These are phyloP conservation scores for Neosilurus mollespiculum DNA, from an alignment of 2,797 vertebrate species.

Conservation along the genomic window DNA sequence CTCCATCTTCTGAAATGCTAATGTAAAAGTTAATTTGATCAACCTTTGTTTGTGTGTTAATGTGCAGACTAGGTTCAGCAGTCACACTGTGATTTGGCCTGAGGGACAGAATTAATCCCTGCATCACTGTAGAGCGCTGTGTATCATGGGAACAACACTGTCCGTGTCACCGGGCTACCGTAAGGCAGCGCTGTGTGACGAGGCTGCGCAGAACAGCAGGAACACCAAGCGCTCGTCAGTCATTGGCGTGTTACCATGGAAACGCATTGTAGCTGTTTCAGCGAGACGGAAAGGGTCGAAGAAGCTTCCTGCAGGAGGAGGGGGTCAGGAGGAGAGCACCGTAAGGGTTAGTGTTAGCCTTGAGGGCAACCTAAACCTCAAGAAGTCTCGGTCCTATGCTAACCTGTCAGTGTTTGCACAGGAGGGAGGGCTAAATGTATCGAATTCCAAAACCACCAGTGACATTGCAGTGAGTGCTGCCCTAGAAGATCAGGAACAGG, in stretches of 20 bases:
- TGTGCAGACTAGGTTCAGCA: constrained; percentile 5
- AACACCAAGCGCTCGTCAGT: constrained; percentile 88
- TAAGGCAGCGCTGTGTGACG: constrained; percentile 88
- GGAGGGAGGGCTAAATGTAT: constrained; percentile 74
- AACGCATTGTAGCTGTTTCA: constrained; percentile 87
- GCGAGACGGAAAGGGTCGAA: constrained; percentile 90
- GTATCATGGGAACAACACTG: constrained; percentile 86
- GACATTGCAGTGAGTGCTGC: background rate
- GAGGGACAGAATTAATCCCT: constrained; percentile 14
- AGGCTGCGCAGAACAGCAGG: constrained; percentile 91
- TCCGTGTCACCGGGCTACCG: constrained; percentile 92
- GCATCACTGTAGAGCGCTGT: constrained; percentile 28
- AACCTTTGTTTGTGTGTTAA: constrained; percentile 10
- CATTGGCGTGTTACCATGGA: constrained; percentile 89
- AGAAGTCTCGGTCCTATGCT: constrained; percentile 88
- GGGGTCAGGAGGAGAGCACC: constrained; percentile 79
- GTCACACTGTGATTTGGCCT: background rate
- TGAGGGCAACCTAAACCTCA: constrained; percentile 79
- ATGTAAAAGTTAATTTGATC: background rate
- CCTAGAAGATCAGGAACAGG: constrained; percentile 12
- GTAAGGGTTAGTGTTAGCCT: constrained; percentile 58
- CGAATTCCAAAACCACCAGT: constrained; percentile 77
- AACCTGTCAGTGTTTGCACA: constrained; percentile 85
- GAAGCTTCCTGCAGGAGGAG: constrained; percentile 79
- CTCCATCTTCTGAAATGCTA: background rate